Evolutionary conservation across 1,140 invertebrate species (phyloP).

Genomic region (Aricia agestis): DNA sequence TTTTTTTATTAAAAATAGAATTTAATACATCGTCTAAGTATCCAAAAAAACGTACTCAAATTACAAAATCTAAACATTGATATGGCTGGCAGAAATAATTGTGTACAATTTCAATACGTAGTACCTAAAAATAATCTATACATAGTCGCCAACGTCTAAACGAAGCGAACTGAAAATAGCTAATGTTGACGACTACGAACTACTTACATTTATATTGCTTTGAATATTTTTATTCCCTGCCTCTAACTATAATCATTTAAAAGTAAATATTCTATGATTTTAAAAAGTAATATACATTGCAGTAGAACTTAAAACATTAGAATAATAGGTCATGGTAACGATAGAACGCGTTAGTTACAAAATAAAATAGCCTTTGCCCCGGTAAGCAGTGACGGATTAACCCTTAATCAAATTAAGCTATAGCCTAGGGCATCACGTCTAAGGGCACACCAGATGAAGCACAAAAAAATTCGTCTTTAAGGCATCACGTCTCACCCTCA

Average conservation of each 20-base stretch:
- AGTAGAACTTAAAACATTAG: too few species aligned
- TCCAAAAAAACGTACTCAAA: constrained; percentile 1
- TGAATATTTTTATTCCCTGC: constrained; percentile 8
- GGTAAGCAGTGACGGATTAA: too few species aligned
- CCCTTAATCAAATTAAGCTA: too few species aligned
- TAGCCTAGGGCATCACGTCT: too few species aligned
- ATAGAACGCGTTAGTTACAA: constrained; percentile 5
- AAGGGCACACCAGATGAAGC: too few species aligned
- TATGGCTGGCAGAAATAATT: constrained; percentile 9
- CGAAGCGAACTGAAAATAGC: constrained; percentile 50
- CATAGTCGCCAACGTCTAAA: constrained; percentile 8
- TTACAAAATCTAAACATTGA: constrained; percentile 10
- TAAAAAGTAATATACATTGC: too few species aligned
- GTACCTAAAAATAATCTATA: constrained; percentile 9
- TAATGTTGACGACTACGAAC: constrained; percentile 9
- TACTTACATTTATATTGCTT: constrained; percentile 18
- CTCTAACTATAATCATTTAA: too few species aligned
- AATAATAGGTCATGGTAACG: too few species aligned
- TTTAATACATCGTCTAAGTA: background rate
- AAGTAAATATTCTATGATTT: too few species aligned
- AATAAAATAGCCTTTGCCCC: constrained; percentile 47
- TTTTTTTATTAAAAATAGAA: constrained; percentile 22
- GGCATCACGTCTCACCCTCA: too few species aligned
- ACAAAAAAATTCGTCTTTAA: too few species aligned
- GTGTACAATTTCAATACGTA: background rate